Evolutionary conservation across 2,888 invertebrate species (phyloP), one percentile per base, ranked within the genome.

Genomic region (Antheraea yamamai): DNA sequence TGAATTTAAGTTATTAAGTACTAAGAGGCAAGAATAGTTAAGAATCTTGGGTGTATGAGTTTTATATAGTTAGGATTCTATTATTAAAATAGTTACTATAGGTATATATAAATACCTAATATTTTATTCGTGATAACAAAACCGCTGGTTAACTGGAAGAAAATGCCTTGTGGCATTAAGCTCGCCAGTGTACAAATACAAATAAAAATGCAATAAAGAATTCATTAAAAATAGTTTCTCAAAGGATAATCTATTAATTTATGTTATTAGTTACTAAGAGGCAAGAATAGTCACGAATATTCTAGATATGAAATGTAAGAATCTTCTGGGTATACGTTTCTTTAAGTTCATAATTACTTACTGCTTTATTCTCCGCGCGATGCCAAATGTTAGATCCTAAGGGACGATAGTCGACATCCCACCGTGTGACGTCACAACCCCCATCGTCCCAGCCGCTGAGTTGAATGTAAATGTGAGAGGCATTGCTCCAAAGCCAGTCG

Each of bases 401-500:
- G 0, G 95, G 92, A 72, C 96, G 94, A 84, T 96, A 96, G 85
- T 97, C 97, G 10, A 98, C 96, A 30, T 97, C 97, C 94, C 97
- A 98, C 80, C 97, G 97, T 72, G 96, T 96, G 87, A 98, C 97
- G 77, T 97, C 96, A 93, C 98, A 98, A 16, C 98, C 98, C 2
- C 97, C 97, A 82, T 97, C 97, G 74, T 97, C 97, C 98, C 98
- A 98, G 1, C 97, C 96, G 79, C 96, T 96, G 73, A 98, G 95
- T 88, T 97, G 97, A 74, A 98, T 95, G 86, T 97, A 97, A 72
- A 98, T 96, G 78, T 97, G 97, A 0, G 98, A 97, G 16, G 97
- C 96, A 87, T 98, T 98, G 77, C 97, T 96, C 87, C 96, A 95
- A 73, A 98, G 95, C 88, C 98, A 96, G 86, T 98, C 97, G 68